A percentile compares a stretch with the other conserved stretches of the same genome.
Conservation (phyloP, 2,797 vertebrate species). For the Anguilla obscura region DNA sequence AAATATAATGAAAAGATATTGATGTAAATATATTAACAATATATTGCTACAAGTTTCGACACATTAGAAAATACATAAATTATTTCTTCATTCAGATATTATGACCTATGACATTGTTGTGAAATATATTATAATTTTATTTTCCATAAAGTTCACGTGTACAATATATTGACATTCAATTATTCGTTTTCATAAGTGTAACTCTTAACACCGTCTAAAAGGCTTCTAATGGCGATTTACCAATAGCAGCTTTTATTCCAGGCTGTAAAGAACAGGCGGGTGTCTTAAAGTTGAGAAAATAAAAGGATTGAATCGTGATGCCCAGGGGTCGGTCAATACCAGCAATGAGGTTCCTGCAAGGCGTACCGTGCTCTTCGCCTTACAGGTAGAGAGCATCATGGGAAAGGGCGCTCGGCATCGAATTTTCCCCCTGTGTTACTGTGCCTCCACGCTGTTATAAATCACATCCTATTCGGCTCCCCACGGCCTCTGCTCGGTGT, state of each 20-base stretch:
- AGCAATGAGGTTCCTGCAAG: no score
- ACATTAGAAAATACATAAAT: no score
- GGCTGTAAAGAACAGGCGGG: not conserved
- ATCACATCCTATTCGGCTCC: slow-evolving; percentile 27
- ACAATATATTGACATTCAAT: not conserved
- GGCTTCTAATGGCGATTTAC: not conserved
- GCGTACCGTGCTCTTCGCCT: not conserved
- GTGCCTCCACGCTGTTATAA: slow-evolving; percentile 21
- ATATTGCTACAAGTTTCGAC: no score
- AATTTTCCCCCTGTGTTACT: not conserved
- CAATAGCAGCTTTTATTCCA: not conserved
- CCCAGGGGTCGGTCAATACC: not conserved
- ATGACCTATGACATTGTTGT: not conserved
- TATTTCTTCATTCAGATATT: not conserved
- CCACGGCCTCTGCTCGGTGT: not conserved
- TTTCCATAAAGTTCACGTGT: not conserved
- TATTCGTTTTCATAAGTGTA: not conserved
- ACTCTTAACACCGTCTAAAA: not conserved
- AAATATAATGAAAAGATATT: not conserved
- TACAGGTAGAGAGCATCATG: not conserved
- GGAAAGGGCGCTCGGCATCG: not conserved
- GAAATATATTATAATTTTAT: not conserved
- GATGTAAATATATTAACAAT: no score
- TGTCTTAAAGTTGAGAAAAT: not conserved
- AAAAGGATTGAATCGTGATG: not conserved